These are phyloP conservation scores for Scylla paramamosain DNA, from an alignment of 1,140 invertebrate species.

Conservation along the genomic window DNA sequence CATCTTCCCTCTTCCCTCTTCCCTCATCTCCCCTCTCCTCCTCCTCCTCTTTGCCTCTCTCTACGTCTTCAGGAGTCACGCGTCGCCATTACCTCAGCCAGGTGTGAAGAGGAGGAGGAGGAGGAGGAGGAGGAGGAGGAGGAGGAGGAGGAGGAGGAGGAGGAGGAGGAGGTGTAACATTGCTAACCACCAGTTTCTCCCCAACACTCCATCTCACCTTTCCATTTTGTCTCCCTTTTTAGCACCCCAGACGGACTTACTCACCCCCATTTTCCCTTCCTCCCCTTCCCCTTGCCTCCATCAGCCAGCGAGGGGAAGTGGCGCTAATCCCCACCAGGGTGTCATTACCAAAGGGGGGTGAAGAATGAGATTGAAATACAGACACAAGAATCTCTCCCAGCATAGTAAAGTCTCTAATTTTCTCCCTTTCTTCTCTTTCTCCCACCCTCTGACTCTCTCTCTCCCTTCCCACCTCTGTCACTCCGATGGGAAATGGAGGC, in stretches of 20 bases:
- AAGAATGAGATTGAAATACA: not conserved
- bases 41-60: not conserved
- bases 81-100: not conserved
- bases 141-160: not conserved
- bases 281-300: not conserved
- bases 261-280: not conserved
- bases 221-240: not conserved
- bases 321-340: not conserved
- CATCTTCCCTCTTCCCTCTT: not conserved
- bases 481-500: conserved; percentile 7
- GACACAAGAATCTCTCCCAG: not conserved
- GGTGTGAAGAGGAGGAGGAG: not conserved
- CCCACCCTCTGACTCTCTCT: not conserved
- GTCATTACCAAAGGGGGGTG: not conserved
- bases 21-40: not conserved
- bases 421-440: no score
- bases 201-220: not conserved
- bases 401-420: no score
- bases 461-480: not conserved
- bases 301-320: not conserved
- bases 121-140: not conserved
- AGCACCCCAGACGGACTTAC: not conserved
- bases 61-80: not conserved
- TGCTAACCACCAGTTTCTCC: not conserved
- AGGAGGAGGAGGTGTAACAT: not conserved